Evolutionary conservation across 2,113 vertebrate species (phyloP), one percentile per base, ranked within the genome.

Genomic region (Nothocercus julius): DNA sequence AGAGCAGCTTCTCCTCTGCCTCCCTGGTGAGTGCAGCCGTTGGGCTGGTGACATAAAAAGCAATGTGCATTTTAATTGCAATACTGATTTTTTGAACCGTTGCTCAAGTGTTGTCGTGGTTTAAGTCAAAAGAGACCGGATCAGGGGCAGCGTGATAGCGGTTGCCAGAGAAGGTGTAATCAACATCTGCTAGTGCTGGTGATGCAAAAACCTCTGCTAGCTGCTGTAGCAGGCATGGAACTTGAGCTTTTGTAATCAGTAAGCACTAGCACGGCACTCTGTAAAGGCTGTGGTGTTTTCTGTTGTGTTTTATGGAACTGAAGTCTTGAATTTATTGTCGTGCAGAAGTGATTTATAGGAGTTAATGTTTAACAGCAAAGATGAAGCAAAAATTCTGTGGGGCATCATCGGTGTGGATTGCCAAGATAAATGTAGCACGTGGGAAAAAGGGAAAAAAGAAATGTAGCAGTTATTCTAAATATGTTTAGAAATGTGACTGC

Each of bases 41-140:
- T 77, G 91, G 94, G 91, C 74, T 91, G 24, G 25, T 59, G 94
- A 83, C 86, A 85, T 47, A 7, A 74, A 90, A 93, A 93, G 54
- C 80, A 85, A 86, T n/a, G 83, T 88, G 90, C 49, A 54, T 93
- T 88, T 96, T 94, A 93, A 92, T 93, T 89, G 91, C 86, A 75
- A 0, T 13, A 34, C 83, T 74, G 79, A 22, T 49, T 63, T 59
- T 58, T 34, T 82, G 76, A 95, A 20, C 85, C 85, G 76, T 49
- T 93, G 70, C 66, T 95, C 24, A 24, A 45, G 36, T 49, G 4
- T 42, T 78, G 12, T 24, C 30, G 0, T 4, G 67, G n/a, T 62
- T 79, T 59, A 38, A 86, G 74, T 70, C 19, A 8, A 40, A 83
- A 76, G 40, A 80, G 69, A 61, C 73, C 85, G 82, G 53, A 42